Conservation (phyloP, 2,888 invertebrate genomes). For the Eurois occulta region DNA sequence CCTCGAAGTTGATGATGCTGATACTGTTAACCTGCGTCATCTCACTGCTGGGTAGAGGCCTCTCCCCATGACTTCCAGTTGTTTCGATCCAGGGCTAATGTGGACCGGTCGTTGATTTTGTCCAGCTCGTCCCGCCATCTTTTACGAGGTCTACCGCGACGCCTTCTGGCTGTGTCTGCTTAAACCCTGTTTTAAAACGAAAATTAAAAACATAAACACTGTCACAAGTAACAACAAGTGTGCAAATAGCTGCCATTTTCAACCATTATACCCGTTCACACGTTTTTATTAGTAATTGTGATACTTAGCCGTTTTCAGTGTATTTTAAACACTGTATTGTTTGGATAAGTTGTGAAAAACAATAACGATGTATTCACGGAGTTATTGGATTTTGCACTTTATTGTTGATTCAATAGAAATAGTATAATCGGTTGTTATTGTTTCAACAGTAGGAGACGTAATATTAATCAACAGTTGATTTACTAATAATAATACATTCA, state of each 20-base stretch:
- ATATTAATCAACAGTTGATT: neutral
- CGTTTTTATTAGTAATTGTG: constrained; percentile 46
- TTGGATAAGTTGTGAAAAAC: neutral
- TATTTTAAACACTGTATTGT: neutral
- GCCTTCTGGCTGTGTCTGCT: neutral
- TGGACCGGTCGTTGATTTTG: no score
- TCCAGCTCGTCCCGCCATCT: no score
- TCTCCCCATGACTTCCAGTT: no score
- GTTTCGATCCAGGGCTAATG: no score
- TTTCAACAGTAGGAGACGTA: neutral
- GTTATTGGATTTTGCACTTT: neutral
- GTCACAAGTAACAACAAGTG: neutral
- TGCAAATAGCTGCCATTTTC: neutral
- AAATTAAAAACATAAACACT: neutral
- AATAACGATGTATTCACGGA: neutral
- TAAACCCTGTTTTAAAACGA: neutral
- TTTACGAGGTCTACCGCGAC: neutral
- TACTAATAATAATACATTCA: neutral
- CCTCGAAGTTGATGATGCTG: neutral
- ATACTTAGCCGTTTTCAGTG: neutral
- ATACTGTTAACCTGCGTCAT: neutral
- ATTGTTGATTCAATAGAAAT: neutral
- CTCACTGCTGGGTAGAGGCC: neutral
- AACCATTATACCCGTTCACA: constrained; percentile 39
- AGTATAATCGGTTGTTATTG: neutral